Evolutionary conservation across 2,888 invertebrate genomes (phyloP).

Genomic region (Podabrus alpinus): DNA sequence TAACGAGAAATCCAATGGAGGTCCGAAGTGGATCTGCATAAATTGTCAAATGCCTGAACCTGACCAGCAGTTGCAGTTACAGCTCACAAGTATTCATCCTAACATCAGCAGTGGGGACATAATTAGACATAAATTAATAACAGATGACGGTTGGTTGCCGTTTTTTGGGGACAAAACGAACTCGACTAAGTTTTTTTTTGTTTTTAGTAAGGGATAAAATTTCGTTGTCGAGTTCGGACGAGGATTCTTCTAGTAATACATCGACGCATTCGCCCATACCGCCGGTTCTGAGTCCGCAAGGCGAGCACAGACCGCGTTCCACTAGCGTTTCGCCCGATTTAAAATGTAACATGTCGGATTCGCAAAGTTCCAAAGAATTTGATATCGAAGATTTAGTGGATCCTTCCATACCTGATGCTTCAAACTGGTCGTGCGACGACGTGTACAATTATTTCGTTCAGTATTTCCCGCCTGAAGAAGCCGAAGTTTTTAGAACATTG

Average conservation of each 20-base stretch:
- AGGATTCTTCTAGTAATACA: slow-evolving; percentile 36
- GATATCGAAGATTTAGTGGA: slow-evolving; percentile 58
- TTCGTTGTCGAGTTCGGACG: slow-evolving; percentile 11
- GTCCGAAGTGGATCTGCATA: slow-evolving; percentile 73
- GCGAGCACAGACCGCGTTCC: slow-evolving; percentile 15
- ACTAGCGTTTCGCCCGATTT: slow-evolving; percentile 23
- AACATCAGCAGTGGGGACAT: slow-evolving; percentile 44
- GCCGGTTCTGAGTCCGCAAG: slow-evolving; percentile 51
- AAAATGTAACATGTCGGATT: slow-evolving; percentile 39
- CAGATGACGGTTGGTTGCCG: background rate
- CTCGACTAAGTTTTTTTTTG: background rate
- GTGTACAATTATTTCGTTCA: slow-evolving; percentile 80
- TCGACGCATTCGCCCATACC: slow-evolving; percentile 45
- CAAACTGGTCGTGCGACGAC: slow-evolving; percentile 81
- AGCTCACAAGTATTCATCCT: slow-evolving; percentile 51
- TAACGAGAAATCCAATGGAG: slow-evolving; percentile 61
- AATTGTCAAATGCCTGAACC: slow-evolving; percentile 61
- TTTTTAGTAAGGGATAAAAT: background rate
- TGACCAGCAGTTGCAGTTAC: slow-evolving; percentile 38
- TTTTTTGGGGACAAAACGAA: background rate
- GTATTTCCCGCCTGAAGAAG: slow-evolving; percentile 77
- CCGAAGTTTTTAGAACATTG: slow-evolving; percentile 80
- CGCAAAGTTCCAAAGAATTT: slow-evolving; percentile 43
- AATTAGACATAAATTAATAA: slow-evolving; percentile 21
- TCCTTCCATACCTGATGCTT: slow-evolving; percentile 75